A percentile compares a stretch with the other conserved stretches of the same genome.
These are phyloP conservation scores for Myodes glareolus DNA, from an alignment of 2,113 vertebrate genomes.

Conservation along the genomic window DNA sequence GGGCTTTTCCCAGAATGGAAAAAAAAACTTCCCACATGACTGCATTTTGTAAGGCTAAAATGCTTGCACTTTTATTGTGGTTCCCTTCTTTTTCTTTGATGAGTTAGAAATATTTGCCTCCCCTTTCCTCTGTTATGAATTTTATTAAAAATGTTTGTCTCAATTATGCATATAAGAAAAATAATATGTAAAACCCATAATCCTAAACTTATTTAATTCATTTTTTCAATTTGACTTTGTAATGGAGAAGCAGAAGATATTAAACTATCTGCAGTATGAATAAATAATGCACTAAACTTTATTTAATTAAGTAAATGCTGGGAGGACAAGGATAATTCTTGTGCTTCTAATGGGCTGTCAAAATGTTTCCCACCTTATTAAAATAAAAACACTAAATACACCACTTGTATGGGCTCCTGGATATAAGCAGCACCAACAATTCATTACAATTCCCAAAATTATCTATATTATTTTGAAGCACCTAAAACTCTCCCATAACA, in stretches of 20 bases:
- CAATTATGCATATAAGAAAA: slow-evolving; percentile 58
- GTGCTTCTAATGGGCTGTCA: slow-evolving; percentile 50
- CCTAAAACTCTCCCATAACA: slow-evolving; percentile 51
- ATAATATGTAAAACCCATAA: slow-evolving; percentile 1
- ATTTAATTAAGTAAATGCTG: slow-evolving; percentile 42
- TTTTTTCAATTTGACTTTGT: slow-evolving; percentile 46
- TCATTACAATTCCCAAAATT: slow-evolving; percentile 51
- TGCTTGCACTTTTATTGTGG: background rate
- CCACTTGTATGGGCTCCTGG: slow-evolving; percentile 39
- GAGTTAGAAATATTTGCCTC: slow-evolving; percentile 28
- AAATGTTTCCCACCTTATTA: slow-evolving; percentile 24
- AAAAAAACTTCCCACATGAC: background rate
- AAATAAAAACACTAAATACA: slow-evolving; percentile 53
- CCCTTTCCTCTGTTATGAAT: background rate
- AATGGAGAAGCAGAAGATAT: slow-evolving; percentile 19
- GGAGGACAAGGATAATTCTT: slow-evolving; percentile 27
- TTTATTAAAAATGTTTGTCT: slow-evolving; percentile 46
- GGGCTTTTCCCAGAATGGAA: slow-evolving; percentile 50
- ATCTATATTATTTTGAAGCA: slow-evolving; percentile 66
- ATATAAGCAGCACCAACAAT: slow-evolving; percentile 62
- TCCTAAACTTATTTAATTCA: slow-evolving; percentile 33
- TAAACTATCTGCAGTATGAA: slow-evolving; percentile 4
- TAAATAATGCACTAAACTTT: slow-evolving; percentile 24
- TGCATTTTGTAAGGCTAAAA: background rate
- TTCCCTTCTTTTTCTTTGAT: slow-evolving; percentile 60